These are phyloP conservation scores for Danio tinwini DNA, from an alignment of 2,797 vertebrate species.

Conservation along the genomic window DNA sequence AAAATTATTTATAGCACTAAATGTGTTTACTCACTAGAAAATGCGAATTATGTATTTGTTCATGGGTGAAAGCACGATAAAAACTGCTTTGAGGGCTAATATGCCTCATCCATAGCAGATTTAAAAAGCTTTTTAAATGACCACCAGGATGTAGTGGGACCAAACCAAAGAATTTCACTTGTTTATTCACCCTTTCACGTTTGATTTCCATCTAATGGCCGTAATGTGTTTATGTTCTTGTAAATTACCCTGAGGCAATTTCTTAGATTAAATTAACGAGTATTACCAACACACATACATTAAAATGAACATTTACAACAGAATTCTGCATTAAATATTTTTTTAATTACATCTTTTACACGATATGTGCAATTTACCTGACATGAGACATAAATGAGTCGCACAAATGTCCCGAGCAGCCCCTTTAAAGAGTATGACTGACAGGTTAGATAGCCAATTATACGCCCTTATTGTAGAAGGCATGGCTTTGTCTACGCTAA, in stretches of 20 bases:
- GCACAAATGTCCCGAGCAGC: not conserved
- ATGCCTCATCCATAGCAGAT: not conserved
- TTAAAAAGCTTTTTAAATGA: not conserved
- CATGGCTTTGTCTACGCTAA: not conserved
- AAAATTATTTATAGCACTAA: not conserved
- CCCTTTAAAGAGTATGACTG: conserved; percentile 44
- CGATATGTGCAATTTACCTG: not conserved
- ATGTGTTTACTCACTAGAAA: not conserved
- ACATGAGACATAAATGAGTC: not conserved
- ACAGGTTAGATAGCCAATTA: conserved; percentile 39
- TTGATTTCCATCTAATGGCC: not conserved
- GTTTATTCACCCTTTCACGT: not conserved
- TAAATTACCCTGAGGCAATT: conserved; percentile 12
- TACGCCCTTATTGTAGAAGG: not conserved
- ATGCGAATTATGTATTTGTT: not conserved
- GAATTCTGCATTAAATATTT: not conserved
- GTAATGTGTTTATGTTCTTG: not conserved
- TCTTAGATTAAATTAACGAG: not conserved
- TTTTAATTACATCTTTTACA: not conserved
- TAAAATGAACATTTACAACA: not conserved
- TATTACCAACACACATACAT: not conserved
- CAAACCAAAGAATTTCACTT: not conserved
- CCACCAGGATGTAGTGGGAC: conserved; percentile 2
- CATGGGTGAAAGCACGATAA: not conserved
- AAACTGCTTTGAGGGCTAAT: not conserved